Evolutionary conservation across 2,113 vertebrate species (phyloP).

Genomic region (Gymnogyps californianus): DNA sequence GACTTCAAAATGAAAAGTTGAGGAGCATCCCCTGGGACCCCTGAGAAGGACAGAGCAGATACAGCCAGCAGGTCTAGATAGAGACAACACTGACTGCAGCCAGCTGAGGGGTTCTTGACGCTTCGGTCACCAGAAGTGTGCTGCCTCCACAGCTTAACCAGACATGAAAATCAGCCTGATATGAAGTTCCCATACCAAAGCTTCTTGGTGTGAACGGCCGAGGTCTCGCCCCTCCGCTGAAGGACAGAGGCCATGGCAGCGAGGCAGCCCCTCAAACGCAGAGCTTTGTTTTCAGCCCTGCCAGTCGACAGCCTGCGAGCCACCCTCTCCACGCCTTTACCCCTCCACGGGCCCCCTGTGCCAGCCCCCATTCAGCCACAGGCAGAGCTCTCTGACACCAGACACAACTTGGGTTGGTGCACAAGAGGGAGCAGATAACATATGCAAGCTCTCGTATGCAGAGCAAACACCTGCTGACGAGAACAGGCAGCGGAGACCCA

Average conservation of each 20-base stretch:
- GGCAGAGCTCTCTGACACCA: neutral
- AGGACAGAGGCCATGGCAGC: neutral
- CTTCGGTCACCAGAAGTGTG: accelerated
- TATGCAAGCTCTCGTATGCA: accelerated
- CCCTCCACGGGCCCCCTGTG: accelerated
- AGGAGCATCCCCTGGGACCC: neutral
- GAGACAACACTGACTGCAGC: neutral
- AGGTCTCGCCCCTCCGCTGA: neutral
- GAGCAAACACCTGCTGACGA: neutral
- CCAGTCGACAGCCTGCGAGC: accelerated
- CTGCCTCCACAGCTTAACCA: neutral
- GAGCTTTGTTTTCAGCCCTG: neutral
- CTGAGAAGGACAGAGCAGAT: neutral
- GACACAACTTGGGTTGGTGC: neutral
- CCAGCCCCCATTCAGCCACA: neutral
- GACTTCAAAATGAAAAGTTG: no score
- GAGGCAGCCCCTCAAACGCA: accelerated
- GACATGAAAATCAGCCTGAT: neutral
- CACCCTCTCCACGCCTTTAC: accelerated
- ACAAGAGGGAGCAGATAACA: neutral
- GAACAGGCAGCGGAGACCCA: neutral
- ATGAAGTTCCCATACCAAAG: neutral
- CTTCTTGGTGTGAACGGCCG: accelerated
- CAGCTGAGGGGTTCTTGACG: neutral
- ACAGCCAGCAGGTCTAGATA: neutral